phyloP scores from a whole-genome alignment of 2,113 vertebrate species.

The Brachyhypopomus gauderio region DNA sequence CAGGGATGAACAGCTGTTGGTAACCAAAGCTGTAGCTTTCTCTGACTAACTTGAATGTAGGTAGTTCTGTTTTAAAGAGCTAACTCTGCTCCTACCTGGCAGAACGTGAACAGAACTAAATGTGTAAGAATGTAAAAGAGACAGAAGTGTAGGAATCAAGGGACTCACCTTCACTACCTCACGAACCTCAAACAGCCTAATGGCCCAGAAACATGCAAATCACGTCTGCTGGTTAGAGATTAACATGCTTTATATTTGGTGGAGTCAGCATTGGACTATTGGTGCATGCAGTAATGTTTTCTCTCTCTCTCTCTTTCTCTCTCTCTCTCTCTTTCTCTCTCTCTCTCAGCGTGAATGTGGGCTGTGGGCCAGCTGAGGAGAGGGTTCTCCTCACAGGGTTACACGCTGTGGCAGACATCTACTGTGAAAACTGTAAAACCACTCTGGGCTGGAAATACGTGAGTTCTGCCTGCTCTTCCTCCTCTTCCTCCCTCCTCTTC shows the following conservation, averaged over 20 bases:
- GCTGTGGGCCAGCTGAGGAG: slow-evolving; percentile 97
- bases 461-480: slow-evolving; percentile 63
- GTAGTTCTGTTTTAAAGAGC: neutral
- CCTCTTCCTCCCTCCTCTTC: neutral
- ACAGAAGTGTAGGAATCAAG: neutral
- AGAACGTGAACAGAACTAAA: too few species aligned
- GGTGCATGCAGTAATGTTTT: slow-evolving; percentile 9
- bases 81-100: neutral
- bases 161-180: neutral
- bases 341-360: slow-evolving; percentile 89
- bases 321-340: slow-evolving; percentile 11
- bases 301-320: slow-evolving; percentile 4
- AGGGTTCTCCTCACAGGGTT: slow-evolving; percentile 96
- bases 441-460: slow-evolving; percentile 99
- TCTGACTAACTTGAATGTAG: neutral
- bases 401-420: slow-evolving; percentile 97
- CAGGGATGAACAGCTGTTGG: slow-evolving; percentile 24
- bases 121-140: neutral
- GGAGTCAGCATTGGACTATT: neutral
- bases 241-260: neutral
- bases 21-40: neutral
- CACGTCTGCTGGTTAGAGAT: neutral
- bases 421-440: slow-evolving; percentile 99
- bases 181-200: neutral
- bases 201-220: neutral